Base-by-base conservation (phyloP, 1,140 invertebrate species). In the Leucophenga varia region DNA sequence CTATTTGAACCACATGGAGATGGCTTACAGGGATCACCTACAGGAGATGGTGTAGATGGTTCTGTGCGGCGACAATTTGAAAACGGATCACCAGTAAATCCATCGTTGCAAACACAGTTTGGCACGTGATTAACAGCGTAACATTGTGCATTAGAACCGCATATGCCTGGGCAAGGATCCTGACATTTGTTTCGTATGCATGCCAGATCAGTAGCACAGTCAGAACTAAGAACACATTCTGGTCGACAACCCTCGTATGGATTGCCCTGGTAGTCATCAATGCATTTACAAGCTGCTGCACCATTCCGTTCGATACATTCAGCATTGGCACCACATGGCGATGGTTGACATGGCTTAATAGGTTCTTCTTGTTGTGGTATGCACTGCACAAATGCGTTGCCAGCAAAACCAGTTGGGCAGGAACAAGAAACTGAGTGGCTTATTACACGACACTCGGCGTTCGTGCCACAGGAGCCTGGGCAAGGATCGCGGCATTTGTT, bases 1-100 rank as follows among this genome's bases (percentile, higher is more conserved):
- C 86, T 88, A 64, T 86, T 87, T 1, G 88, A 82, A 38, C 90
- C 91, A 74, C 91, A 93, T 3, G 89, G 89, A 9, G 86, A 89
- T 49, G 87, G 86, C 57, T 81, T 81, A 59, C 89, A 91, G 4
- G 86, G 87, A 75, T 86, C 71, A 2, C 35, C 42, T 0, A 52
- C 45, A 9, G 55, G 86, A 19, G 52, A 85, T 22, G 86, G 87
- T 56, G 86, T 81, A 18, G 68, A 74, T 12, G 78, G 63, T 39
- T 57, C 57, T 35, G 77, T 59, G 38, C 74, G 68, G 34, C 65
- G 82, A 65, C 90, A 92, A 57, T 83, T 82, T 59, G 85, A 85
- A 72, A 89, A 89, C 16, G 89, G 86, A 81, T 91, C 87, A 34
- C 90, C 90, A 10, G 84, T 85, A 53, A 81, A 88, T 32, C 86